Percentiles rank a stretch among this genome's conserved stretches.
Evolutionary conservation across 2,113 vertebrate genomes (phyloP).

Genomic region (Sus scrofa): DNA sequence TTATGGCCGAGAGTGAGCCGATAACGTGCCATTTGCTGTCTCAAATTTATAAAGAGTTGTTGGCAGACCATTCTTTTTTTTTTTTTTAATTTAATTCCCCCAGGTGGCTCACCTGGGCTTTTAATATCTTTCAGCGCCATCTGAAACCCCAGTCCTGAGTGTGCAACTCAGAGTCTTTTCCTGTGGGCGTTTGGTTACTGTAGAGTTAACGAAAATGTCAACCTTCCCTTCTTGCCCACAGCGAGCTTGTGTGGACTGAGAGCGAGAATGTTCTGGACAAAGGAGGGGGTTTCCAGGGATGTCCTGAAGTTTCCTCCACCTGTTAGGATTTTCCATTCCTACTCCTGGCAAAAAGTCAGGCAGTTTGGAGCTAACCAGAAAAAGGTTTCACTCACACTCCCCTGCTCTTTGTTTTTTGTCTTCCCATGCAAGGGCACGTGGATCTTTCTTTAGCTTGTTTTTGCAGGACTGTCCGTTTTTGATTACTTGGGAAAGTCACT

Average conservation of each 20-base stretch:
- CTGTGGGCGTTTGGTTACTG: neutral
- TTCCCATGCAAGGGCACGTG: neutral
- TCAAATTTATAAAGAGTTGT: slow-evolving; percentile 37
- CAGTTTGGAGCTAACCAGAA: neutral
- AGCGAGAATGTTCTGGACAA: neutral
- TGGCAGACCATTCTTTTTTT: neutral
- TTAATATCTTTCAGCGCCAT: neutral
- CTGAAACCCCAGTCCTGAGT: neutral
- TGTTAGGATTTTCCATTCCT: neutral
- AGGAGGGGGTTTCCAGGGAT: neutral
- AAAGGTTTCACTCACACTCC: neutral
- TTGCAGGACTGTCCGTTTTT: neutral
- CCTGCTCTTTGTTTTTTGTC: neutral
- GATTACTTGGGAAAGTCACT: neutral
- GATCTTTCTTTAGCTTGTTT: neutral
- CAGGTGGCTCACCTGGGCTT: slow-evolving; percentile 38
- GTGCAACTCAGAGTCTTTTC: neutral
- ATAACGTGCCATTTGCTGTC: neutral
- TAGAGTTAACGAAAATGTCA: neutral
- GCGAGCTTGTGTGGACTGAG: neutral
- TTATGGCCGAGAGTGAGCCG: neutral
- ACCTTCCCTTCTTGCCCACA: neutral
- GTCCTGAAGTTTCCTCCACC: neutral
- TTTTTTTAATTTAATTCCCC: neutral
- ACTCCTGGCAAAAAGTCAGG: neutral